A percentile compares a stretch with the other conserved stretches of the same genome.
Conservation (phyloP, 2,888 invertebrate genomes). For the Nomada ferruginata region DNA sequence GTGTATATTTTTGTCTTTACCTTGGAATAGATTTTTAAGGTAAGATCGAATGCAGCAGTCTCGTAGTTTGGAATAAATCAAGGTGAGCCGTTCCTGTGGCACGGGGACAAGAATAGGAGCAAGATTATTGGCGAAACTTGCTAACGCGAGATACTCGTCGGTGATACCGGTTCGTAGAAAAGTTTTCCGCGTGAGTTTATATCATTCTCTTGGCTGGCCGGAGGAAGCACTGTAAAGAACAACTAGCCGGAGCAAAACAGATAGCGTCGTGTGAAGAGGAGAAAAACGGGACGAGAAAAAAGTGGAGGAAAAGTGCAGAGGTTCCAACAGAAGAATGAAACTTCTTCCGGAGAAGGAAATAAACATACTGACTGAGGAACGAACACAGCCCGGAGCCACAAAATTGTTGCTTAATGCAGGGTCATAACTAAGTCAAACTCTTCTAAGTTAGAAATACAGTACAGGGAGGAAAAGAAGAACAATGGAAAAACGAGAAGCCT, state of each 20-base stretch:
- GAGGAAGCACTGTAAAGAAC: conserved; percentile 9
- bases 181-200: conserved; percentile 26
- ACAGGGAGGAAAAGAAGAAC: background rate
- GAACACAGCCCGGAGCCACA: background rate
- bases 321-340: background rate
- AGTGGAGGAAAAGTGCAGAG: background rate
- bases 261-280: background rate
- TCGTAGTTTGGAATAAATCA: too few species aligned
- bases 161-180: conserved; percentile 7
- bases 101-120: background rate
- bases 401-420: background rate
- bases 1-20: too few species aligned
- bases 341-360: background rate
- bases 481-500: background rate
- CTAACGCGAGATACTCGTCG: background rate
- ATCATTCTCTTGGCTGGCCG: conserved; percentile 24
- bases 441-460: background rate
- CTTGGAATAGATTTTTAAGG: too few species aligned
- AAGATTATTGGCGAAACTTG: conserved; percentile 32
- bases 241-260: conserved; percentile 14
- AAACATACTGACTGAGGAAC: conserved; percentile 3
- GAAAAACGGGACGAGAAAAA: conserved; percentile 22
- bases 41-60: too few species aligned
- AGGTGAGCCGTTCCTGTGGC: too few species aligned
- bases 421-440: too few species aligned